phyloP scores from a whole-genome alignment of 2,113 vertebrate genomes.

The Syngnathus typhle region DNA sequence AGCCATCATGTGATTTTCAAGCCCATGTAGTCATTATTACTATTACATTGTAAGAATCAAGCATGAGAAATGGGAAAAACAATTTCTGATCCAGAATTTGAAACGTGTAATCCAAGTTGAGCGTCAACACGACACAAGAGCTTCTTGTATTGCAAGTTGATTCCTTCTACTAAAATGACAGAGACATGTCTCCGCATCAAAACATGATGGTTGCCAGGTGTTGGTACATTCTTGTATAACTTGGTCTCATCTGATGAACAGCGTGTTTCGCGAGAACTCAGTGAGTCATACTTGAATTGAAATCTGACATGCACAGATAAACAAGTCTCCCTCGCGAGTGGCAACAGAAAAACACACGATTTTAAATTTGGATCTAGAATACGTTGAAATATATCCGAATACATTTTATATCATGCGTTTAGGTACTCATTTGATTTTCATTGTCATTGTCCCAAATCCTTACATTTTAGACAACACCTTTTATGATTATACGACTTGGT shows the following conservation, averaged over 20 bases:
- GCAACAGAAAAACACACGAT: slow-evolving; percentile 6
- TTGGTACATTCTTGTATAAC: neutral
- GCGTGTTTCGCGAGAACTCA: slow-evolving; percentile 8
- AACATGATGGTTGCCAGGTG: slow-evolving; percentile 11
- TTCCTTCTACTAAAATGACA: neutral
- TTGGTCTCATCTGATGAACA: neutral
- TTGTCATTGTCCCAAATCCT: neutral
- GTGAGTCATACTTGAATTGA: slow-evolving; percentile 26
- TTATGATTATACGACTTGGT: neutral
- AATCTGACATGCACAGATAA: slow-evolving; percentile 8
- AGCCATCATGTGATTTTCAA: neutral
- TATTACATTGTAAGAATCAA: neutral
- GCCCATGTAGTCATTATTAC: neutral
- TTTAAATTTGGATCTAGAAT: neutral
- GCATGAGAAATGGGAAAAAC: neutral
- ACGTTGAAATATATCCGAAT: neutral
- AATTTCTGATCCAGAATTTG: neutral
- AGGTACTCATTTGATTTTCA: neutral
- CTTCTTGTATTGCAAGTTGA: neutral
- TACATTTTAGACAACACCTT: neutral
- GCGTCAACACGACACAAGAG: neutral
- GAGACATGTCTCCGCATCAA: neutral
- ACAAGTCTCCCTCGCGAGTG: slow-evolving; percentile 4
- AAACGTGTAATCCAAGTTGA: neutral
- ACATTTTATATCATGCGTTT: too few relatives aligned